phyloP scores from a whole-genome alignment of 2,888 invertebrate genomes.

The Drosophila austrosaltans region DNA sequence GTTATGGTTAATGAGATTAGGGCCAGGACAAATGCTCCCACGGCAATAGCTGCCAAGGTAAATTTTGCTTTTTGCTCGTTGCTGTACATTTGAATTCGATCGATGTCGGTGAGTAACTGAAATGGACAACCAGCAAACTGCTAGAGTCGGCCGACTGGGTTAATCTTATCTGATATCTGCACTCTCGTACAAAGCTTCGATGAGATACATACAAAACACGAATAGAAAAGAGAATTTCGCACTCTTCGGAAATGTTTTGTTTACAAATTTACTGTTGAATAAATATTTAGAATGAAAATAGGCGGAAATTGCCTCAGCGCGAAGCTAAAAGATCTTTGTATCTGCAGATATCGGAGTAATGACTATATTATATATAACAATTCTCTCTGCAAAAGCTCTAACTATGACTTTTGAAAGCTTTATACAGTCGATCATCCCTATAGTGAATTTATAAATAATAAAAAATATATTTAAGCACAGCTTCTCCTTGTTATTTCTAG shows the following conservation, averaged over 20 bases:
- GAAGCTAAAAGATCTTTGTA: no score
- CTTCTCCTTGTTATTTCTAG: no score
- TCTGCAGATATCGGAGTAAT: no score
- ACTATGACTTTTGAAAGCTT: no score
- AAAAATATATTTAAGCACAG: no score
- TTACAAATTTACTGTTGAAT: neutral
- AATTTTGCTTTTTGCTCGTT: neutral
- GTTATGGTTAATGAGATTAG: neutral
- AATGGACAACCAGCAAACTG: constrained; percentile 40
- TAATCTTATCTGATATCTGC: constrained; percentile 1
- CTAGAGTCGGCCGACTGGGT: neutral
- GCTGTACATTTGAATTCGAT: neutral
- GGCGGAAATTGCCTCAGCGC: no score
- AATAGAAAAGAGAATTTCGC: neutral
- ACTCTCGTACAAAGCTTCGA: neutral
- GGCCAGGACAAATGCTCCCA: neutral
- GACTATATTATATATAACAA: no score
- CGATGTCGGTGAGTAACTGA: constrained; percentile 20
- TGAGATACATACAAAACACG: neutral
- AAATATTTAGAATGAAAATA: no score
- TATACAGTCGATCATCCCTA: no score
- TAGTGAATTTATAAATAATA: no score
- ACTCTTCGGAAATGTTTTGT: neutral
- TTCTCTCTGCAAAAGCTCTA: no score
- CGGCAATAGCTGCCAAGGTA: neutral